Percentiles rank a stretch among this genome's conserved stretches.
phyloP scores from a whole-genome alignment of 1,140 invertebrate species.

The Subanguina moxae region DNA sequence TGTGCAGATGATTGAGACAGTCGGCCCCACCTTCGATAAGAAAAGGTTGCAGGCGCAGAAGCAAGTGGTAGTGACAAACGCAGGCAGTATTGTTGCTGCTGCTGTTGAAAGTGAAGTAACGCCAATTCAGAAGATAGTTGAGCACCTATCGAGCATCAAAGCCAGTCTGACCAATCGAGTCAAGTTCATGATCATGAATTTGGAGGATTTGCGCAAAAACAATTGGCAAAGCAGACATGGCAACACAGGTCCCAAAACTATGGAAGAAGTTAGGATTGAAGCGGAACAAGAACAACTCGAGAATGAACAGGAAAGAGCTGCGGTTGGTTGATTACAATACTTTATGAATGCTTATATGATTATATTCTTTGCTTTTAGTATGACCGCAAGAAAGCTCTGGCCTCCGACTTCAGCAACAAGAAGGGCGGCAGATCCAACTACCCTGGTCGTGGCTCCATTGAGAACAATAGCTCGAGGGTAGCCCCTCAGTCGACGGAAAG shows the following conservation, averaged over 20 bases:
- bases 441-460: too few species aligned
- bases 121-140: conserved; percentile 15
- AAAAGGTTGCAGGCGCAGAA: neutral
- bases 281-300: conserved; percentile 21
- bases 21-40: conserved; percentile 30
- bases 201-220: conserved; percentile 29
- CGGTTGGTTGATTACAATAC: conserved; percentile 1
- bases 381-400: too few species aligned
- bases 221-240: conserved; percentile 25
- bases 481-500: too few species aligned
- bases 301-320: conserved; percentile 24
- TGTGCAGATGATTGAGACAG: conserved; percentile 25
- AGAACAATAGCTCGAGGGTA: too few species aligned
- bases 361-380: too few species aligned
- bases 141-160: conserved; percentile 22
- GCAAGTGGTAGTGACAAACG: neutral
- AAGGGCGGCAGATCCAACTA: too few species aligned
- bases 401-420: too few species aligned
- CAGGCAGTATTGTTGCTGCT: neutral
- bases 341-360: too few species aligned
- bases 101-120: conserved; percentile 7
- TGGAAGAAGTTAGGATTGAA: conserved; percentile 23
- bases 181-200: conserved; percentile 22
- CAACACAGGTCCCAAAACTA: conserved; percentile 28
- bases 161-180: conserved; percentile 22